Conservation (phyloP, 92 coral and sea anemone species). For the Plumapathes pennacea region DNA sequence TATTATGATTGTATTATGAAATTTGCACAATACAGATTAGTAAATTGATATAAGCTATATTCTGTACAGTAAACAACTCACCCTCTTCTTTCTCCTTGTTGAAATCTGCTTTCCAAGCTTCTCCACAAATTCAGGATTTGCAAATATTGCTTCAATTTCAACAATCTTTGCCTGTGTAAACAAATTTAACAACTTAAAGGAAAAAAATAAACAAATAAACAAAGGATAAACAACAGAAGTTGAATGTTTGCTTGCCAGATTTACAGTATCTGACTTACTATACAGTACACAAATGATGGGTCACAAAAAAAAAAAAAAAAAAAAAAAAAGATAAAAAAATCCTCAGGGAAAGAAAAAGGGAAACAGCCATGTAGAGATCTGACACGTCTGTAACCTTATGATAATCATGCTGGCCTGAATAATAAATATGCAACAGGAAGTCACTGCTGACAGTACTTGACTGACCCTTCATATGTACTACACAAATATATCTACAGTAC, state of each 20-base stretch:
- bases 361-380: no score
- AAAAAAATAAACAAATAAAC: neutral
- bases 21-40: no score
- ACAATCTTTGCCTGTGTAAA: slow-evolving; percentile 57
- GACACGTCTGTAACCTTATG: no score
- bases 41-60: no score
- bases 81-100: slow-evolving; percentile 74
- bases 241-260: neutral
- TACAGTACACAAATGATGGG: neutral
- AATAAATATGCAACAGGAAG: no score
- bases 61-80: slow-evolving; percentile 25
- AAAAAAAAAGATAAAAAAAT: neutral
- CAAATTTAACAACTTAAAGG: neutral
- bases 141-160: slow-evolving; percentile 49
- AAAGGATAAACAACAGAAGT: neutral
- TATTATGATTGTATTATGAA: no score
- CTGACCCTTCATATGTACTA: no score
- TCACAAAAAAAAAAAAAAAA: neutral
- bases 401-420: no score
- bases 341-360: no score
- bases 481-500: no score
- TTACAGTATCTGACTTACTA: neutral
- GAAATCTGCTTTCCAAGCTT: slow-evolving; percentile 44
- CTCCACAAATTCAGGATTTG: slow-evolving; percentile 44
- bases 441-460: no score